Conservation (phyloP, 2,113 vertebrate species). For the Cephalopterus ornatus region DNA sequence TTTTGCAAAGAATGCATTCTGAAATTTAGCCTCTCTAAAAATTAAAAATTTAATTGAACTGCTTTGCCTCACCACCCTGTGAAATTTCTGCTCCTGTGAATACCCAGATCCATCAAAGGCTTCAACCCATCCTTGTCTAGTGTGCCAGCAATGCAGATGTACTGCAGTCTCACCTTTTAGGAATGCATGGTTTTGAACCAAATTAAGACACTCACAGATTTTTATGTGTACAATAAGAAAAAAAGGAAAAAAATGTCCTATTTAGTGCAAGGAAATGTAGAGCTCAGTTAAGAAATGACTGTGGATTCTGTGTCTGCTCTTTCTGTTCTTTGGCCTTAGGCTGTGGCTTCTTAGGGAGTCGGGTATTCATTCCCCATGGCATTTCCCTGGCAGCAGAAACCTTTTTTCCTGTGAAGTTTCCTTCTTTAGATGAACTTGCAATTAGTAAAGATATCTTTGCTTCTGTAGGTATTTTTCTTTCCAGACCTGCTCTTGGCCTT, state of each 20-base stretch:
- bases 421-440: background rate
- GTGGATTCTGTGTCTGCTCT: background rate
- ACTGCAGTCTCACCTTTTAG: background rate
- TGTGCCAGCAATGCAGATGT: background rate
- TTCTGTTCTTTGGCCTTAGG: background rate
- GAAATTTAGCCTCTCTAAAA: background rate
- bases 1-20: background rate
- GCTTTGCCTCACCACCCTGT: background rate
- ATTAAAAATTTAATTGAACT: background rate
- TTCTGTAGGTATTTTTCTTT: background rate
- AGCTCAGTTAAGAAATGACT: background rate
- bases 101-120: background rate
- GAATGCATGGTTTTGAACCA: background rate
- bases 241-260: background rate
- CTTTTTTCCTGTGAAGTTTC: background rate
- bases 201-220: background rate
- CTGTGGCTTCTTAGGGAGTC: background rate
- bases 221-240: background rate
- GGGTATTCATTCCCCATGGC: background rate
- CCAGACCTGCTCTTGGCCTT: background rate
- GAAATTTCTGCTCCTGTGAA: background rate
- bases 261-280: background rate
- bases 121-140: background rate
- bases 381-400: background rate
- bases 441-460: background rate